These are phyloP conservation scores for Sesia apiformis DNA, from an alignment of 2,888 invertebrate species.

Conservation along the genomic window DNA sequence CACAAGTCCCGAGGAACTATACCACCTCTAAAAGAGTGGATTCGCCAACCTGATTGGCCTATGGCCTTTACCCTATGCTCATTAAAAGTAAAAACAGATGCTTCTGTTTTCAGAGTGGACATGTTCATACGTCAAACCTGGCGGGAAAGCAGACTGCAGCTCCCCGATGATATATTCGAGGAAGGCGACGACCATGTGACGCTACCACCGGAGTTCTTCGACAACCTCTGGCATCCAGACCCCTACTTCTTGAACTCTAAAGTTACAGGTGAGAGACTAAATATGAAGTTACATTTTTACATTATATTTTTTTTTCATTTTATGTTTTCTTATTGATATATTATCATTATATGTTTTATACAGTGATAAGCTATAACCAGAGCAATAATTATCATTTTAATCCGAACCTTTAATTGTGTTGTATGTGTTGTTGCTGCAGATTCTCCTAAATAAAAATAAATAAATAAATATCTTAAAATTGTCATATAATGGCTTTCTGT, in stretches of 20 bases:
- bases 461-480: too few relatives aligned
- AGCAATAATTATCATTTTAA: too few relatives aligned
- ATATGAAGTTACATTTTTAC: background rate
- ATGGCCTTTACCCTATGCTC: too few relatives aligned
- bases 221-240: slow-evolving; percentile 91
- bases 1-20: too few relatives aligned
- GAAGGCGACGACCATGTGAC: slow-evolving; percentile 87
- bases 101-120: slow-evolving; percentile 77
- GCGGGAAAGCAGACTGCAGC: slow-evolving; percentile 83
- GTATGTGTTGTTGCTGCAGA: too few relatives aligned
- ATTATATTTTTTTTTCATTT: background rate
- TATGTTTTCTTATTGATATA: background rate
- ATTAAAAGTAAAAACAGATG: too few relatives aligned
- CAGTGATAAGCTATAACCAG: too few relatives aligned
- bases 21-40: too few relatives aligned
- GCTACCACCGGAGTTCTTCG: slow-evolving; percentile 85
- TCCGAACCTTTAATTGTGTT: too few relatives aligned
- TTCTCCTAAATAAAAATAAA: too few relatives aligned
- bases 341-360: background rate
- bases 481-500: too few relatives aligned
- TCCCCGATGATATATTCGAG: slow-evolving; percentile 86
- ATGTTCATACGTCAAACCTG: slow-evolving; percentile 89
- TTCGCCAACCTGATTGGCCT: too few relatives aligned
- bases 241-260: slow-evolving; percentile 90
- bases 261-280: slow-evolving; percentile 78